Evolutionary conservation across 1,140 invertebrate species (phyloP), one percentile per base, ranked within the genome.

Genomic region (Euura saliciscinereae): DNA sequence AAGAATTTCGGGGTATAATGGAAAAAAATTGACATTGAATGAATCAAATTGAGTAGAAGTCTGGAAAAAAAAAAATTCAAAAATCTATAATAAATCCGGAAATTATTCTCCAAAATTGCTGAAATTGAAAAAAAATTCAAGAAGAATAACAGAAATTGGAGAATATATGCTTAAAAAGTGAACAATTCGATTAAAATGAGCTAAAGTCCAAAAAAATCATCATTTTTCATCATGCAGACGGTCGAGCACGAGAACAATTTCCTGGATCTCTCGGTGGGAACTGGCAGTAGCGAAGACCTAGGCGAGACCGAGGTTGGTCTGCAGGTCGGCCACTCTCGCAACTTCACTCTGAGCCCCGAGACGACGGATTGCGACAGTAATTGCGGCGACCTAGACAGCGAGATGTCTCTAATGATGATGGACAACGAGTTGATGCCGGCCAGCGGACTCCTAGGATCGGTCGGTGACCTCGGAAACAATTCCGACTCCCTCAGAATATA

Each of bases 311-410:
- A 93, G 80, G 90, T 92, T 3, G 91, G 91, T 45, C 80, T 91
- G 43, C 90, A 91, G 82, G 90, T 90, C 42, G 91, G 91, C 1
- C 91, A 92, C 72, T 92, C 90, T 76, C 88, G 93, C 43, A 94
- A 94, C 85, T 97, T 98, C 81, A 97, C 96, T 1, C 89, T 98
- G 5, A 98, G 96, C 43, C 96, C 97, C 2, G 97, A 98, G 88
- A 96, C 95, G 66, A 98, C 96, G n/a, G 97, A 98, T 80, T 97
- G 96, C 85, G 96, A 97, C 83, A 96, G 94, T 77, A 95, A 95
- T 80, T 93, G 92, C 79, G 92, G 92, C 10, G 95, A 97, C 81
- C 88, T 96, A 68, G 95, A 96, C 79, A 96, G 94, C 81, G 92
- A 94, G 78, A 90, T 93, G 68, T 94, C 93, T 42, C 88, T 94